phyloP scores from a whole-genome alignment of 2,797 vertebrate species.

The Phataginus tricuspis region DNA sequence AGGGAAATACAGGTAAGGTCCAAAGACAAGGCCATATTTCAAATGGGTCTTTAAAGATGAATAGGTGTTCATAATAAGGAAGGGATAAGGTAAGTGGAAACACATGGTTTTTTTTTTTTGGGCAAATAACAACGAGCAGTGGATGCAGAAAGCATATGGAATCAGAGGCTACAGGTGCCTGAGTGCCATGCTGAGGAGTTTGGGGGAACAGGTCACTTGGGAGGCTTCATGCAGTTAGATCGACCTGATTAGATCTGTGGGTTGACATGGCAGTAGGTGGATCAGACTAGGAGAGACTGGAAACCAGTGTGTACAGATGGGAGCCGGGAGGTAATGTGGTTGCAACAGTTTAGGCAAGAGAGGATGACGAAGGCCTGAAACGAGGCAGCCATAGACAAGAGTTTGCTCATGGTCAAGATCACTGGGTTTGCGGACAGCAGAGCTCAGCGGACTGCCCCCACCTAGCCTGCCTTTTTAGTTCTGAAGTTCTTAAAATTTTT shows the following conservation, averaged over 20 bases:
- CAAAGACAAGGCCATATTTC: constrained; percentile 14
- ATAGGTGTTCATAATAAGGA: neutral
- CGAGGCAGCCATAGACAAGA: neutral
- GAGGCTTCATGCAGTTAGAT: neutral
- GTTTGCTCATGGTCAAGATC: neutral
- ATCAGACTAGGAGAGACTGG: neutral
- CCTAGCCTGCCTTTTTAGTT: neutral
- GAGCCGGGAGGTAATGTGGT: neutral
- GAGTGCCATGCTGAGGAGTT: neutral
- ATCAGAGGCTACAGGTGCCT: neutral
- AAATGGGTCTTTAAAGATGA: neutral
- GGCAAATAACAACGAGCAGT: neutral
- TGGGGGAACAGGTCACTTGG: neutral
- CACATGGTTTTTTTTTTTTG: neutral
- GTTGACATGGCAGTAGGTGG: neutral
- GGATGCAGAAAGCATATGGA: neutral
- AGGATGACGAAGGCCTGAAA: neutral
- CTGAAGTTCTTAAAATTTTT: neutral
- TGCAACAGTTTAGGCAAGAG: neutral
- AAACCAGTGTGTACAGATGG: neutral
- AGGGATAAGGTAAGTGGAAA: neutral
- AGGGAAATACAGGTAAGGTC: neutral
- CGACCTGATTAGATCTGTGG: neutral
- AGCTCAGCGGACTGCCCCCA: neutral
- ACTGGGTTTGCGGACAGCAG: neutral